Evolutionary conservation across 1,140 invertebrate species (phyloP).

Genomic region (Epicauta chinensis): DNA sequence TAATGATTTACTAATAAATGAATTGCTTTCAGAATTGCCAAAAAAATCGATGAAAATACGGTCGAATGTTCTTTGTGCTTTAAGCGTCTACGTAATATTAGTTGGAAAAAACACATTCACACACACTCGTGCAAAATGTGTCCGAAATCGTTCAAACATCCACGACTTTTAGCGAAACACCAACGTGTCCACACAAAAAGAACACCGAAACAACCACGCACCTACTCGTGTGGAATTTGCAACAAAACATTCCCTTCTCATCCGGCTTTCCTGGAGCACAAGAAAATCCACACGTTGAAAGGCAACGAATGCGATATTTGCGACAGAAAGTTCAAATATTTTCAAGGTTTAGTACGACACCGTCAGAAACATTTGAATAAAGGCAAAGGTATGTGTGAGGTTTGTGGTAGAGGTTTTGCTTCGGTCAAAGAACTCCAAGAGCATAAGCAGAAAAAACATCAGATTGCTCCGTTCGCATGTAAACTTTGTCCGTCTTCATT

Average conservation of each 20-base stretch:
- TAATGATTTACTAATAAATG: no score
- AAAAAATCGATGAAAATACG: no score
- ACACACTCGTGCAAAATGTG: slow-evolving; percentile 40
- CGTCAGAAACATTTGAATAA: slow-evolving; percentile 50
- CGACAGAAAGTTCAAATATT: slow-evolving; percentile 29
- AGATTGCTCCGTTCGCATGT: no score
- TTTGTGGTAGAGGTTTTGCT: no score
- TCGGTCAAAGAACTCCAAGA: slow-evolving; percentile 42
- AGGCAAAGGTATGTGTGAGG: slow-evolving; percentile 33
- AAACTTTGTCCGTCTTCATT: slow-evolving; percentile 25
- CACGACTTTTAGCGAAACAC: slow-evolving; percentile 42
- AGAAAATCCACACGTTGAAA: no score
- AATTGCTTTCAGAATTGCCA: no score
- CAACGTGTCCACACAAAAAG: slow-evolving; percentile 43
- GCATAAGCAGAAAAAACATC: slow-evolving; percentile 18
- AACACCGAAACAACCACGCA: no score
- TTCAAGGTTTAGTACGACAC: slow-evolving; percentile 36
- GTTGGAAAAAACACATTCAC: no score
- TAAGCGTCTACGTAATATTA: no score
- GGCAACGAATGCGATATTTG: slow-evolving; percentile 49
- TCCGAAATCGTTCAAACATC: slow-evolving; percentile 41
- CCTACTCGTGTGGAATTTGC: no score
- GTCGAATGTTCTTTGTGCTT: slow-evolving; percentile 36
- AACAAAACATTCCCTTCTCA: no score
- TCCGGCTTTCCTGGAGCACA: no score